These are phyloP conservation scores for Xylocopa sonorina DNA, from an alignment of 1,140 invertebrate species.

Conservation along the genomic window DNA sequence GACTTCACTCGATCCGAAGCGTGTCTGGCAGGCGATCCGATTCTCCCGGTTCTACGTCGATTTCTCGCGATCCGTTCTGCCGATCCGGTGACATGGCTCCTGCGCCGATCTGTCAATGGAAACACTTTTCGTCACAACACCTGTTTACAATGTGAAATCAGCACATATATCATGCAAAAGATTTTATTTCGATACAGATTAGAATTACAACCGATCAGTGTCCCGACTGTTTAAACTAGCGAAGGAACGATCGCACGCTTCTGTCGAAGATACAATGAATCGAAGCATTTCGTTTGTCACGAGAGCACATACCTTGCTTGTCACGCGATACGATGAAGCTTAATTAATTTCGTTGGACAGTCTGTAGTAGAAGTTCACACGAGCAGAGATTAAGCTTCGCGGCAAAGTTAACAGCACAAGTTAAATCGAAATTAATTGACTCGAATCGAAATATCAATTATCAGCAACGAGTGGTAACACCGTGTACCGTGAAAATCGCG, in stretches of 20 bases:
- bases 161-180: too few relatives aligned
- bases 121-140: background rate
- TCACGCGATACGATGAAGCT: background rate
- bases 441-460: background rate
- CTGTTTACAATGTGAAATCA: too few relatives aligned
- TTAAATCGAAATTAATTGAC: background rate
- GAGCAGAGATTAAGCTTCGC: background rate
- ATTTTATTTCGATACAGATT: too few relatives aligned
- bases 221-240: too few relatives aligned
- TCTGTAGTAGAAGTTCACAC: background rate
- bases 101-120: conserved; percentile 49
- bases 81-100: conserved; percentile 71
- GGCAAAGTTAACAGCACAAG: too few relatives aligned
- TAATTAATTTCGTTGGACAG: background rate
- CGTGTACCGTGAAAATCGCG: background rate
- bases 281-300: too few relatives aligned
- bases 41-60: conserved; percentile 71
- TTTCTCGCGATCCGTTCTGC: conserved; percentile 65
- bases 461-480: too few relatives aligned
- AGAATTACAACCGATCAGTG: too few relatives aligned
- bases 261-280: too few relatives aligned
- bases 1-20: conserved; percentile 49
- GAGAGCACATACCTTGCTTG: background rate
- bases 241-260: too few relatives aligned
- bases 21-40: conserved; percentile 58